Evolutionary conservation across 2,797 vertebrate genomes (phyloP).

Genomic region (Morus bassanus): DNA sequence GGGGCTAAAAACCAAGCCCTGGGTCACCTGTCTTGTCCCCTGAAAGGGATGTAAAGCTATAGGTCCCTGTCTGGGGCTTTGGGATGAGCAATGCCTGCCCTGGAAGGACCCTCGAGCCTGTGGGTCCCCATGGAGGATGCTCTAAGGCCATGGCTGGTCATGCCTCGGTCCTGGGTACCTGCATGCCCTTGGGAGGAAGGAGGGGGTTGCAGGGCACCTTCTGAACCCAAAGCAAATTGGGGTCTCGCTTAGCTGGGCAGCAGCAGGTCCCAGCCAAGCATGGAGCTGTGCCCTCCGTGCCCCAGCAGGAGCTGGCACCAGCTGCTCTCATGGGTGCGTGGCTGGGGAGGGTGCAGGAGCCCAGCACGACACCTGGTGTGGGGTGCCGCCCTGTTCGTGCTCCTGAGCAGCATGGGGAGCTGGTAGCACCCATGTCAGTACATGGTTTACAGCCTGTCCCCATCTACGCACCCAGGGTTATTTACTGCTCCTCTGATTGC

Average conservation of each 20-base stretch:
- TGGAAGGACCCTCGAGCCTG: neutral
- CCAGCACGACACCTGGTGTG: rapidly evolving
- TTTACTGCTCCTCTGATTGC: neutral
- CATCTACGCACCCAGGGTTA: neutral
- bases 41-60: neutral
- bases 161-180: rapidly evolving
- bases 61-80: neutral
- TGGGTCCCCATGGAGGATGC: neutral
- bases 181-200: rapidly evolving
- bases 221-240: rapidly evolving
- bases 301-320: rapidly evolving
- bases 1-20: neutral
- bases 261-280: rapidly evolving
- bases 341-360: neutral
- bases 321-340: rapidly evolving
- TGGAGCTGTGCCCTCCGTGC: neutral
- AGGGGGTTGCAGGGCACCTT: neutral
- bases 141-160: rapidly evolving
- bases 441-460: neutral
- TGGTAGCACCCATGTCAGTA: neutral
- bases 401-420: rapidly evolving
- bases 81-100: neutral
- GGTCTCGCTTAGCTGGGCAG: rapidly evolving
- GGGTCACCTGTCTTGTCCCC: neutral
- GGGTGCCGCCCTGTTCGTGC: neutral